phyloP scores from a whole-genome alignment of 2,797 vertebrate genomes.

The Poliocrania exsul region DNA sequence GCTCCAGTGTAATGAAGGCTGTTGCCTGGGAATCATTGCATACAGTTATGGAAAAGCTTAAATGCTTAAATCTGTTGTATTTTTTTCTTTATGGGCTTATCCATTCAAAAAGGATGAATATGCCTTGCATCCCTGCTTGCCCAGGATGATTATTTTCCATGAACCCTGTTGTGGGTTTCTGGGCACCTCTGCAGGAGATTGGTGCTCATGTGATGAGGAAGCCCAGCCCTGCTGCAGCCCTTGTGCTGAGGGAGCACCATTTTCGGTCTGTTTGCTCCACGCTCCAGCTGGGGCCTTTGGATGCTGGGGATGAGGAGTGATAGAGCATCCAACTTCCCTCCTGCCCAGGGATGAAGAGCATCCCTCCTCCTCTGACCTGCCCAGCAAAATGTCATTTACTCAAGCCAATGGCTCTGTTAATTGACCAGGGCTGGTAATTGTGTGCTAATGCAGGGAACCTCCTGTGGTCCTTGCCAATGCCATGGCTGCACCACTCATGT shows the following conservation, averaged over 20 bases:
- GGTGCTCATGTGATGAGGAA: rapidly evolving
- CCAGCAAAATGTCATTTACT: not conserved
- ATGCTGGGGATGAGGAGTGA: not conserved
- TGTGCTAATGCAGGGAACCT: not conserved
- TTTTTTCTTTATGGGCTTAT: constrained; percentile 1
- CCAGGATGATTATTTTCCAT: not conserved
- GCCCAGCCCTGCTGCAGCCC: rapidly evolving
- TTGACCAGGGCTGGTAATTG: not conserved
- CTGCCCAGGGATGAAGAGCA: not conserved
- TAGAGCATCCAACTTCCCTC: not conserved
- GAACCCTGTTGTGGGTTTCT: not conserved
- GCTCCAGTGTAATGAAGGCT: constrained; percentile 15
- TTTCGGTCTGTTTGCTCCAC: not conserved
- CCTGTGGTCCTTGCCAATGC: not conserved
- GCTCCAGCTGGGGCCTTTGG: not conserved
- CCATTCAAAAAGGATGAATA: not conserved
- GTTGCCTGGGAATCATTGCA: not conserved
- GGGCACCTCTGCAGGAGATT: not conserved
- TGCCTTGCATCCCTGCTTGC: not conserved
- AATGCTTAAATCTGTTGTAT: not conserved
- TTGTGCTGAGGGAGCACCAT: not conserved
- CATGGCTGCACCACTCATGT: rapidly evolving
- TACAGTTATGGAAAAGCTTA: not conserved
- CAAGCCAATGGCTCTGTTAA: not conserved
- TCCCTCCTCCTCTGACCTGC: not conserved